Percentiles rank a stretch among this genome's conserved stretches.
phyloP scores from a whole-genome alignment of 2,888 invertebrate species.

The Parnassius glacialis region DNA sequence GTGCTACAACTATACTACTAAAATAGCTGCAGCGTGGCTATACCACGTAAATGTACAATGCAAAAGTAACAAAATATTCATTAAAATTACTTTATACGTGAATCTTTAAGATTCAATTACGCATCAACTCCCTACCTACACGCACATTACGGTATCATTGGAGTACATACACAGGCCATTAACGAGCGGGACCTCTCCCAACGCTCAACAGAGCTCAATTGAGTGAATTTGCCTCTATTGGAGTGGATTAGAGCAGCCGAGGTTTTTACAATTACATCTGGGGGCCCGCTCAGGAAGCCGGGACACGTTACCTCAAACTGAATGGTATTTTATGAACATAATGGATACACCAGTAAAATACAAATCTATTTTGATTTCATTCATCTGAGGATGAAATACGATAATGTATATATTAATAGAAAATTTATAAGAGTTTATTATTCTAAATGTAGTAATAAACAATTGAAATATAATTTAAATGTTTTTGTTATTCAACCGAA shows the following conservation, averaged over 20 bases:
- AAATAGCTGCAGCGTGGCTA: no score
- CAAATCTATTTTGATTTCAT: no score
- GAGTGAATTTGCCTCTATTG: slow-evolving; percentile 72
- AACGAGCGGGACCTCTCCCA: slow-evolving; percentile 39
- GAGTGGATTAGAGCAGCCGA: slow-evolving; percentile 56
- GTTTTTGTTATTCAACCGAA: slow-evolving; percentile 7
- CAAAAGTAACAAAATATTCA: slow-evolving; percentile 8
- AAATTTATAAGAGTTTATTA: no score
- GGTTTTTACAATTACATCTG: slow-evolving; percentile 43
- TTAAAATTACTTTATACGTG: slow-evolving; percentile 9
- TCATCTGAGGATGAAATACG: neutral
- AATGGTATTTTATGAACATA: slow-evolving; percentile 16
- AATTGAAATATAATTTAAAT: slow-evolving; percentile 8
- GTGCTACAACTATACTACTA: no score
- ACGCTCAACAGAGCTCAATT: slow-evolving; percentile 61
- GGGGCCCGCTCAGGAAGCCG: slow-evolving; percentile 37
- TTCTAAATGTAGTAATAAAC: neutral
- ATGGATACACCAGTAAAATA: neutral
- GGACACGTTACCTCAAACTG: slow-evolving; percentile 35
- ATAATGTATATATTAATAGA: neutral
- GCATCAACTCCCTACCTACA: slow-evolving; percentile 22
- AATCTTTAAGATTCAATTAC: slow-evolving; percentile 22
- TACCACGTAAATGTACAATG: neutral
- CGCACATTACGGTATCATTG: slow-evolving; percentile 38
- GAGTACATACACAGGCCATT: slow-evolving; percentile 59